Evolutionary conservation across 2,888 invertebrate genomes (phyloP).

Genomic region (Monopis laevigella): DNA sequence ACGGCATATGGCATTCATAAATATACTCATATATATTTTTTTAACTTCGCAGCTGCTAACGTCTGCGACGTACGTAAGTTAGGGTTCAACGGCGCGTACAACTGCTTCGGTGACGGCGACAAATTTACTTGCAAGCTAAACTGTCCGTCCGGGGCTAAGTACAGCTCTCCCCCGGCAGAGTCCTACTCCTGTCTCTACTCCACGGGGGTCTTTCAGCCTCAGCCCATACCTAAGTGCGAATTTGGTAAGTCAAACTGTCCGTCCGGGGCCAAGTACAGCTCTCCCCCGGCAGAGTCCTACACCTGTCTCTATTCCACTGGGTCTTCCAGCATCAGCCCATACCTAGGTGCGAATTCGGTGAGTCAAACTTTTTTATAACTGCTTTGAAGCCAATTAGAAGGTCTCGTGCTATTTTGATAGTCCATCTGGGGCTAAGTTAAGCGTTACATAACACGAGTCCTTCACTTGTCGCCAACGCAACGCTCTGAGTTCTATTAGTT

Average conservation of each 20-base stretch:
- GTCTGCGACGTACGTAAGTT: conserved; percentile 70
- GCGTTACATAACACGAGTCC: no score
- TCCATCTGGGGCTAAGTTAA: no score
- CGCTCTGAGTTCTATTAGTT: no score
- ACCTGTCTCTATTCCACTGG: conserved; percentile 74
- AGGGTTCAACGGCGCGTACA: conserved; percentile 80
- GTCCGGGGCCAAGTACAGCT: conserved; percentile 68
- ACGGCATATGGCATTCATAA: no score
- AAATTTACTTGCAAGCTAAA: conserved; percentile 70
- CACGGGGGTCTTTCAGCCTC: conserved; percentile 72
- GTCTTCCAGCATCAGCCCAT: conserved; percentile 73
- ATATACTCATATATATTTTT: no score
- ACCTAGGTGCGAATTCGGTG: conserved; percentile 77
- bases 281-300: conserved; percentile 69
- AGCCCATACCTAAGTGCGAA: conserved; percentile 77
- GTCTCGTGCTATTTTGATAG: no score
- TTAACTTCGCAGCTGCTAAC: conserved; percentile 54
- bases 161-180: conserved; percentile 68
- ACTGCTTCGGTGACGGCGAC: conserved; percentile 71
- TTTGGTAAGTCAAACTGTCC: conserved; percentile 76
- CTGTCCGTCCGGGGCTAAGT: conserved; percentile 73
- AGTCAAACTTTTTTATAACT: no score
- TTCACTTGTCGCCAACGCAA: no score
- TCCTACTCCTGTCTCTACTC: conserved; percentile 74
- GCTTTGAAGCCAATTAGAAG: no score